Conservation (phyloP, 2,888 invertebrate genomes). For the Tetramorium bicarinatum region DNA sequence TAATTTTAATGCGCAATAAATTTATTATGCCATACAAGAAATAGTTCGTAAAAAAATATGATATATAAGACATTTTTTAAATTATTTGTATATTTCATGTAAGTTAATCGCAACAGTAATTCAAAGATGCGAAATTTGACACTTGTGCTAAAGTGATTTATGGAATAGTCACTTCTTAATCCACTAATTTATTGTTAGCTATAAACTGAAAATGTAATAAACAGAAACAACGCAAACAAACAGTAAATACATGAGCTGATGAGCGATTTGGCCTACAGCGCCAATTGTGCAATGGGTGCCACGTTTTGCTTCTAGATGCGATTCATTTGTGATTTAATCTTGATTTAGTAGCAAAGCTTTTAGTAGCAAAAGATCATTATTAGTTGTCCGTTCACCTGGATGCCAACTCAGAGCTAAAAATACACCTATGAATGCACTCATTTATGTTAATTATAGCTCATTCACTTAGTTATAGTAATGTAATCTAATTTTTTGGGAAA, state of each 20-base stretch:
- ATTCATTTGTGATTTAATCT: constrained; percentile 20
- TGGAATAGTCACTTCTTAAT: not conserved
- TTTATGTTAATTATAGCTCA: constrained; percentile 21
- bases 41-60: not conserved
- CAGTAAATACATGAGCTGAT: constrained; percentile 22
- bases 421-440: not conserved
- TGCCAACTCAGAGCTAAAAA: constrained; percentile 25
- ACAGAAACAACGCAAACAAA: constrained; percentile 44
- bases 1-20: not conserved
- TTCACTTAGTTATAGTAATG: not conserved
- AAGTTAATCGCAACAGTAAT: not conserved
- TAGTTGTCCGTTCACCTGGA: not conserved
- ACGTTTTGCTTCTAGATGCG: constrained; percentile 17
- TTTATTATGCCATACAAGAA: not conserved
- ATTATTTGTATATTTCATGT: not conserved
- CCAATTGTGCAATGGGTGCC: not conserved
- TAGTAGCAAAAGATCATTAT: constrained; percentile 21
- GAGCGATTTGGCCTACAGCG: not conserved
- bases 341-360: constrained; percentile 12
- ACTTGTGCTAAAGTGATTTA: constrained; percentile 31
- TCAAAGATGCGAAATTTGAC: not conserved
- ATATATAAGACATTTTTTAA: not conserved
- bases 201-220: constrained; percentile 12
- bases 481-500: not conserved
- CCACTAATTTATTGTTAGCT: constrained; percentile 48